phyloP scores from a whole-genome alignment of 2,888 invertebrate species.

The Oscheius myriophilus region DNA sequence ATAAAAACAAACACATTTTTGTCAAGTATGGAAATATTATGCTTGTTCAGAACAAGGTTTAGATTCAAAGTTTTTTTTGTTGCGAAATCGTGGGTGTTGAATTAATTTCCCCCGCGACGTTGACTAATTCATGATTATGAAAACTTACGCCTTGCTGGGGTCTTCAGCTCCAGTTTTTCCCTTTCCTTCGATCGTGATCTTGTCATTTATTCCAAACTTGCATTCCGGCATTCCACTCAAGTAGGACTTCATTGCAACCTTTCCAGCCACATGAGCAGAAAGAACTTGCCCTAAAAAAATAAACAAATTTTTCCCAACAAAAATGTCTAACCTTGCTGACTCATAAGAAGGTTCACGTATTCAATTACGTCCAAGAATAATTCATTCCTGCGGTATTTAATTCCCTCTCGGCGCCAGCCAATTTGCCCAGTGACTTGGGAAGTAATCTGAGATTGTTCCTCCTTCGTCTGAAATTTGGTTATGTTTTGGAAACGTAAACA shows the following conservation, averaged over 20 bases:
- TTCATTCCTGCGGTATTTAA: conserved; percentile 97
- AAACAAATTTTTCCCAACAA: background rate
- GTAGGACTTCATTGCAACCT: conserved; percentile 99
- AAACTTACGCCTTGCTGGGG: conserved; percentile 77
- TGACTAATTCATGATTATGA: background rate
- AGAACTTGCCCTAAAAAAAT: conserved; percentile 86
- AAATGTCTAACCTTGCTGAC: conserved; percentile 84
- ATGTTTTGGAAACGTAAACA: too few relatives aligned
- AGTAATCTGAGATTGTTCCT: conserved; percentile 98
- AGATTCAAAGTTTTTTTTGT: too few relatives aligned
- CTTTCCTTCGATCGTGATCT: conserved; percentile 92
- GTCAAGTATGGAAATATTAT: too few relatives aligned
- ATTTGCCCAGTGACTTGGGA: conserved; percentile 84
- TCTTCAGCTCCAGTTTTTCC: conserved; percentile 77
- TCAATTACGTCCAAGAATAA: conserved; percentile 97
- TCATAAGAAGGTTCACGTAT: conserved; percentile 98
- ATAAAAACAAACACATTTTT: too few relatives aligned
- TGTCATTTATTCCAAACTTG: conserved; percentile 99
- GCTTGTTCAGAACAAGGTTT: too few relatives aligned
- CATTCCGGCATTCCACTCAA: conserved; percentile 99
- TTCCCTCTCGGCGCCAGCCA: conserved; percentile 98
- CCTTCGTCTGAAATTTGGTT: conserved; percentile 83
- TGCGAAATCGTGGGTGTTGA: too few relatives aligned
- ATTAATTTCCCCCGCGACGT: too few relatives aligned
- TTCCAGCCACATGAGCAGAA: conserved; percentile 98